These are phyloP conservation scores for Montipora foliosa DNA, from an alignment of 64 coral and sea anemone genomes.

Conservation along the genomic window DNA sequence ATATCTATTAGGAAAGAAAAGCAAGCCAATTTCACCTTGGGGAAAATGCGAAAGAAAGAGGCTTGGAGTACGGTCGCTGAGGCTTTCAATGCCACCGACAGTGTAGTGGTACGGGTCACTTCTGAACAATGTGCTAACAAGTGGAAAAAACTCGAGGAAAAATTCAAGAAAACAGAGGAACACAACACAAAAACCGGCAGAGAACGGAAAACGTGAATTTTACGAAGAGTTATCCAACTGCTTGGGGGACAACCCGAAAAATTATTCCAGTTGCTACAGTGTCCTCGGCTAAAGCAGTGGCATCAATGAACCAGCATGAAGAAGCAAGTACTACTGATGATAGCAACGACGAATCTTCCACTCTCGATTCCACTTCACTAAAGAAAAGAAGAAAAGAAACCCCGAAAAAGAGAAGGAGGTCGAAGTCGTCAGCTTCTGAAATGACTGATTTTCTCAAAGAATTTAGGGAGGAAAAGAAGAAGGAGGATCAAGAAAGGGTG, in stretches of 20 bases:
- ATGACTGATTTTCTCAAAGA: background rate
- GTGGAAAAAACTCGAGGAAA: conserved; percentile 3
- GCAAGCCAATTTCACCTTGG: background rate
- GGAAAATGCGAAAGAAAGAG: background rate
- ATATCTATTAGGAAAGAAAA: too few relatives aligned
- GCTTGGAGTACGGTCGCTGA: background rate
- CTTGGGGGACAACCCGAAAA: background rate
- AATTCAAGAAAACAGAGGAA: background rate
- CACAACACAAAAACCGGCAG: background rate
- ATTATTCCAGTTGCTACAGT: background rate
- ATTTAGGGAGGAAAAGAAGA: background rate
- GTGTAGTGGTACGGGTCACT: background rate
- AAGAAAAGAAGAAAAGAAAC: background rate
- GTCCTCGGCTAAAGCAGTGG: background rate
- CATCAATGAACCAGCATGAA: too few relatives aligned
- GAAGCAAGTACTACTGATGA: background rate
- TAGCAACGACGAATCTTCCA: background rate
- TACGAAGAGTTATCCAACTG: background rate
- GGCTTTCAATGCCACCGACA: background rate
- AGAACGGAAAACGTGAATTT: background rate
- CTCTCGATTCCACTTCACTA: background rate
- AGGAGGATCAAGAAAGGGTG: background rate
- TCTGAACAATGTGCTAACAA: background rate
- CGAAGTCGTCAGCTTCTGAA: background rate
- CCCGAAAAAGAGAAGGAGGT: background rate